A percentile compares a stretch with the other conserved stretches of the same genome.
These are phyloP conservation scores for Pseudoips prasinana DNA, from an alignment of 2,888 invertebrate genomes.

Conservation along the genomic window DNA sequence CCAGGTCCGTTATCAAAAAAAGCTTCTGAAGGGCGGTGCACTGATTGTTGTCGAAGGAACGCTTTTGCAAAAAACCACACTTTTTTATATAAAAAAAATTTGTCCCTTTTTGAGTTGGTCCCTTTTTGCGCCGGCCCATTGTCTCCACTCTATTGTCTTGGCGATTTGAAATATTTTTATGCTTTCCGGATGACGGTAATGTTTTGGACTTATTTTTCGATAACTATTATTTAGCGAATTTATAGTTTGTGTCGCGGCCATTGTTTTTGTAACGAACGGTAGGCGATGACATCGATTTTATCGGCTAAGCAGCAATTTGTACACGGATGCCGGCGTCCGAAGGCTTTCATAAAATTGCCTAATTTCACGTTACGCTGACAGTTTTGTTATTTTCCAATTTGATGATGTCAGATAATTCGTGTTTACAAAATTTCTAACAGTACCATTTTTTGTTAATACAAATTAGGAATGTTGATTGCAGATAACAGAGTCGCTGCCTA, in stretches of 20 bases:
- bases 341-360: conserved; percentile 40
- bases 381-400: conserved; percentile 45
- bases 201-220: conserved; percentile 75
- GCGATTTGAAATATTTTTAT: conserved; percentile 79
- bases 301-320: conserved; percentile 60
- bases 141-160: conserved; percentile 76
- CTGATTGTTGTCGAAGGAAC: conserved; percentile 69
- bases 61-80: conserved; percentile 66
- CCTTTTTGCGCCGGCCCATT: conserved; percentile 75
- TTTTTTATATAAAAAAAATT: conserved; percentile 61
- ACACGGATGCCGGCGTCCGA: conserved; percentile 50
- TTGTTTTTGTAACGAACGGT: conserved; percentile 44
- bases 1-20: conserved; percentile 70
- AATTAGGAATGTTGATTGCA: conserved; percentile 34
- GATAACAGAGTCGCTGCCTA: conserved; percentile 20
- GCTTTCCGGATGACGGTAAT: conserved; percentile 77
- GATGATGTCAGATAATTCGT: conserved; percentile 41
- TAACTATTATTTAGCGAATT: conserved; percentile 79
- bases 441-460: conserved; percentile 21
- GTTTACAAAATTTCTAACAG: conserved; percentile 29
- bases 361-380: conserved; percentile 50
- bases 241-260: conserved; percentile 53
- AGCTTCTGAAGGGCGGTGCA: conserved; percentile 59
- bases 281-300: conserved; percentile 40
- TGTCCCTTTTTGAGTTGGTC: conserved; percentile 38